Evolutionary conservation across 2,113 vertebrate genomes (phyloP), one percentile per base, ranked within the genome.

Genomic region (Otis tarda): DNA sequence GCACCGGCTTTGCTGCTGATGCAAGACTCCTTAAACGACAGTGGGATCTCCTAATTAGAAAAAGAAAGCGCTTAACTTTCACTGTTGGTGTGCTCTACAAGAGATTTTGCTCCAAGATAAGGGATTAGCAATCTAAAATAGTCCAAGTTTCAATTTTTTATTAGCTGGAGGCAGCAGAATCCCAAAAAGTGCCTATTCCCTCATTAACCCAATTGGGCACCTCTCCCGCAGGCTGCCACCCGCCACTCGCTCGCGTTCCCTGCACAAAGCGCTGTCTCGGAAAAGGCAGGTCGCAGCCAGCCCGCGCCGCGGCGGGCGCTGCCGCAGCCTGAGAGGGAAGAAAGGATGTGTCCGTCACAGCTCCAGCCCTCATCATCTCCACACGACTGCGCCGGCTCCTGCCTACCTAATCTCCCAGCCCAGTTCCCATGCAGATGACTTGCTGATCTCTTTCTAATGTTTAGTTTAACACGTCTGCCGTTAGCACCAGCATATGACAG

Each of bases 401-500:
- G 94, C 97, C 95, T 96, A 84, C 94, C 94, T 95, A 65, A 83
- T 96, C 97, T 93, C 80, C 16, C 57, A 19, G 19, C 86, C 17
- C 77, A 84, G 97, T 85, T 96, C 95, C 97, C 97, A 93, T 97
- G 98, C 94, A 97, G 97, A 97, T 96, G 98, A 96, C 97, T 98
- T 89, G 97, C 97, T 87, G 95, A 97, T 89, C 97, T 96, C 97
- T 97, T 96, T 98, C 97, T 98, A 98, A 98, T 97, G 97, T 97
- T 97, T 98, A 97, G 97, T 97, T 98, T 98, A 98, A 98, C 97
- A 97, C 97, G 98, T 98, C 98, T 97, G 96, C 97, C 97, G 98
- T 98, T 98, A 98, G 98, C 97, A 96, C 95, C 94, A 93, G 92
- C 93, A 79, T 92, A 91, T 99, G 99, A 99, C 99, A 99, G 98